phyloP scores from a whole-genome alignment of 2,113 vertebrate genomes.

The Lophotis ruficrista region DNA sequence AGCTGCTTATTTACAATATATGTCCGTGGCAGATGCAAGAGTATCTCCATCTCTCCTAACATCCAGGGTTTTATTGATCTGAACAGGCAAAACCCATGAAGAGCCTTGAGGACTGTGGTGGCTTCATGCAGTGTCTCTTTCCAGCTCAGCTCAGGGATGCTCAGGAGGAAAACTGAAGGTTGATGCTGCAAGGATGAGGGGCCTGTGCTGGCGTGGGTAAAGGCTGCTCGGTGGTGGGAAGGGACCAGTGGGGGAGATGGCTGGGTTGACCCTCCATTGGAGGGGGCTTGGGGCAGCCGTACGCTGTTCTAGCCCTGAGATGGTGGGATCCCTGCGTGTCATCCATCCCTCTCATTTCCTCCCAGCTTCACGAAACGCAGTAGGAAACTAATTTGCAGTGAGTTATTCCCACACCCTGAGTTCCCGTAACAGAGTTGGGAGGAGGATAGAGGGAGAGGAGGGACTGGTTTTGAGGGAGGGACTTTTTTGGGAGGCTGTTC shows the following conservation, averaged over 20 bases:
- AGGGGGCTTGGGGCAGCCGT: fast-evolving
- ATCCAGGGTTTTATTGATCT: neutral
- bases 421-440: neutral
- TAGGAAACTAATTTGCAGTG: neutral
- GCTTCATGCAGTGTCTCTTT: neutral
- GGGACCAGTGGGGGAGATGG: too few relatives aligned
- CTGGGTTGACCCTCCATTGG: neutral
- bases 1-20: neutral
- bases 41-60: fast-evolving
- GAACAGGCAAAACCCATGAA: neutral
- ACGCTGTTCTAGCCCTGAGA: neutral
- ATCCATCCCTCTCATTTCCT: neutral
- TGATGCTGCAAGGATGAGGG: neutral
- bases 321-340: neutral
- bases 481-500: neutral
- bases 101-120: neutral
- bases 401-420: neutral
- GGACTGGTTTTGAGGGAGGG: neutral
- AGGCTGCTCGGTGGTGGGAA: neutral
- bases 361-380: fast-evolving
- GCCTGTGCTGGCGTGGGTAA: fast-evolving
- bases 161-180: neutral
- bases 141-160: fast-evolving
- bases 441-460: neutral
- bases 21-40: neutral